Evolutionary conservation across 2,797 vertebrate species (phyloP), one percentile per base, ranked within the genome.

Genomic region (Periparus ater): DNA sequence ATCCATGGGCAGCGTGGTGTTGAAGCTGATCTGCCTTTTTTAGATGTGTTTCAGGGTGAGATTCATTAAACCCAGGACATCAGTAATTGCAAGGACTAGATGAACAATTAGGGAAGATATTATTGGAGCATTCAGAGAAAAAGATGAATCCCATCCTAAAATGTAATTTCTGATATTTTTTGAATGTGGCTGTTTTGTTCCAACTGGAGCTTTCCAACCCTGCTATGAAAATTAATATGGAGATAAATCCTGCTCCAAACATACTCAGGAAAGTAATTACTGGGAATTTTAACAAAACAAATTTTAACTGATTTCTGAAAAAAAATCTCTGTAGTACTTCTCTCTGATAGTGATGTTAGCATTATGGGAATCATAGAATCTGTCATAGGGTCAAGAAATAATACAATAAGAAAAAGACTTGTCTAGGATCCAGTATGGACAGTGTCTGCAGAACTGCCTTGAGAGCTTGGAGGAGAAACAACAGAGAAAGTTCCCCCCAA

Each of bases 401-500:
- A 34, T 22, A 29, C 3, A 71, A 21, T 25, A 50, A 34, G 6
- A 26, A 81, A 54, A 91, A 54, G 7, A 25, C 7, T 48, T 65
- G 13, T n/a, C 45, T 32, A 53, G 51, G 25, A 62, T 77, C 22
- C 30, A 38, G 55, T 19, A 74, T 8, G 7, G 19, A 20, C 17
- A 29, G 3, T 2, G 6, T 17, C 20, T 34, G n/a, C 19, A 66
- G 71, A 88, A 58, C 9, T 65, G 3, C 2, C 4, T 27, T 74
- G 62, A 81, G 44, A 53, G 1, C 3, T 13, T 13, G 21, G 7
- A 17, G 17, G 85, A 88, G 51, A 78, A 72, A 72, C 3, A 66
- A 17, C 17, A 53, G 53, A 82, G 30, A 66, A 79, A 51, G 0
- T 13, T 10, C 2, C 2, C 5, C 5, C 3, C 0, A 8, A 40